Conservation (phyloP, 2,797 vertebrate genomes). For the Knipowitschia caucasica region DNA sequence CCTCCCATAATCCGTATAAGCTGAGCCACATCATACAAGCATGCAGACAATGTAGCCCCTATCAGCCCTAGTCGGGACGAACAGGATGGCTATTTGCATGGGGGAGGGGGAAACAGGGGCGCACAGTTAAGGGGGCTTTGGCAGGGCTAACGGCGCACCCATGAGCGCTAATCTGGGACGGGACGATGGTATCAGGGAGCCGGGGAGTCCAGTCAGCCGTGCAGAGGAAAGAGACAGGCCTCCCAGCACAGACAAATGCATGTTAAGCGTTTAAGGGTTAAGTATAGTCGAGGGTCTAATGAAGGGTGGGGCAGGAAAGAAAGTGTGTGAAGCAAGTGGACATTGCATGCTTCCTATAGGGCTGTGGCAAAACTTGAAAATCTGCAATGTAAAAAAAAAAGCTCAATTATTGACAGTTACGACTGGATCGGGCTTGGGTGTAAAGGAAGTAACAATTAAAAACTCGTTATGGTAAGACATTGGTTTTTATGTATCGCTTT, state of each 20-base stretch:
- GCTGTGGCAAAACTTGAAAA: too few species aligned
- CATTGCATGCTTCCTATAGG: too few species aligned
- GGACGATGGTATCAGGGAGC: constrained; percentile 71
- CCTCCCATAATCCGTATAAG: constrained; percentile 49
- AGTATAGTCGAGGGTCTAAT: constrained; percentile 10
- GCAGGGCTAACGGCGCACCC: constrained; percentile 65
- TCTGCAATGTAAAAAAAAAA: too few species aligned
- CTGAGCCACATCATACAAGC: constrained; percentile 48
- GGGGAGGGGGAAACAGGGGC: constrained; percentile 20
- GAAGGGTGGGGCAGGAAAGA: constrained; percentile 1
- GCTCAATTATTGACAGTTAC: too few species aligned
- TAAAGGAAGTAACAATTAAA: too few species aligned
- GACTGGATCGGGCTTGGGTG: too few species aligned
- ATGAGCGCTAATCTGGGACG: constrained; percentile 64
- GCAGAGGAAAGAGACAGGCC: constrained; percentile 48
- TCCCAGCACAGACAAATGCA: constrained; percentile 39
- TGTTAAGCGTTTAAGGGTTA: neutral
- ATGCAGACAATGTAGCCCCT: constrained; percentile 61
- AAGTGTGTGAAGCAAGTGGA: neutral
- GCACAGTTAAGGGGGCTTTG: constrained; percentile 39
- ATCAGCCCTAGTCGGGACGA: constrained; percentile 56
- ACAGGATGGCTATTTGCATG: constrained; percentile 38
- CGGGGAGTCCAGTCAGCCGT: constrained; percentile 54
- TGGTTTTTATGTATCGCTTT: too few species aligned
- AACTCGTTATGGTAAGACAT: too few species aligned